Evolutionary conservation across 2,113 vertebrate genomes (phyloP), one percentile per base, ranked within the genome.

Genomic region (Psittacara wagleri): DNA sequence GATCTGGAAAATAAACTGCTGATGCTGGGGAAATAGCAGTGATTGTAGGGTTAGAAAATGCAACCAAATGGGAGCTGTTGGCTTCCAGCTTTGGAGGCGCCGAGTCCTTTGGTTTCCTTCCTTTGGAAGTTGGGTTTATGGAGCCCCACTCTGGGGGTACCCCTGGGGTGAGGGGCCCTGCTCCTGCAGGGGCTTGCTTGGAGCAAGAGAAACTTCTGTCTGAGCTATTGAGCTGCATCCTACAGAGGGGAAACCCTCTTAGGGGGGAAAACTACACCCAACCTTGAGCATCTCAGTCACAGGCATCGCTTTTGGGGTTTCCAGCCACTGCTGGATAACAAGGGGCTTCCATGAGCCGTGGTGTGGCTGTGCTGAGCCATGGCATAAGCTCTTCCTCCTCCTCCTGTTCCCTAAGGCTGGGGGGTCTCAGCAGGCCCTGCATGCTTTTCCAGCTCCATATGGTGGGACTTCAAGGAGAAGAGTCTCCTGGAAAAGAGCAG

Each of bases 401-500:
- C 57, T 59, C 33, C 33, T 35, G 22, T 20, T 63, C 57, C 29
- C 18, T 0, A 6, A 6, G 29, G 15, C 18, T 2, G 9, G 27
- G 12, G 37, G 11, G 24, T 73, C 72, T 73, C n/a, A 11, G 62
- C 46, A 48, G 63, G 11, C 31, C 1, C 0, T 2, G 23, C 1
- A 1, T 8, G 43, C 76, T 41, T 13, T n/a, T 39, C 66, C 39
- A 11, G 1, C 48, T 24, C 14, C 9, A 0, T 2, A 0, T 0
- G 1, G 6, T 12, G 1, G 3, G 19, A 15, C 27, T 68, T 41
- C 19, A 3, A 84, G 77, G 44, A 52, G 57, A 83, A 72, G 62
- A 41, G 23, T 25, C n/a, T 86, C 37, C 78, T 75, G 69, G 57
- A 80, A 75, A 79, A 35, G 82, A 69, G 82, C 91, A 66, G 82